Percentiles rank a stretch among this genome's conserved stretches.
These are phyloP conservation scores for Zygaena filipendulae DNA, from an alignment of 2,888 invertebrate genomes.

Conservation along the genomic window DNA sequence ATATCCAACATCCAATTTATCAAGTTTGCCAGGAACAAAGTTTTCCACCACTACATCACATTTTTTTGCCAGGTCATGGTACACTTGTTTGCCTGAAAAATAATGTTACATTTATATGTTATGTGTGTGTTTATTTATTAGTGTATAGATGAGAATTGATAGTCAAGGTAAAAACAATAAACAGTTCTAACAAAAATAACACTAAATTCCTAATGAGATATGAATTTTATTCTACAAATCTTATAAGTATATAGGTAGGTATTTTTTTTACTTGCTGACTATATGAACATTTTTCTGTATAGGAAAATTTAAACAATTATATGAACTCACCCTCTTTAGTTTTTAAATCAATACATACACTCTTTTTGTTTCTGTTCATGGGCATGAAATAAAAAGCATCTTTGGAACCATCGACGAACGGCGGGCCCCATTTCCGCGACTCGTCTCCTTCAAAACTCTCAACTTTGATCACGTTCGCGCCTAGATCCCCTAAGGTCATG, in stretches of 20 bases:
- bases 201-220: conserved; percentile 1
- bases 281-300: neutral
- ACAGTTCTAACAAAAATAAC: neutral
- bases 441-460: conserved; percentile 89
- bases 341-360: conserved; percentile 89
- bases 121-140: neutral
- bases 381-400: conserved; percentile 86
- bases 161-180: conserved; percentile 1
- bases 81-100: conserved; percentile 58
- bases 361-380: conserved; percentile 95
- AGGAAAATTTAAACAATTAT: neutral
- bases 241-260: too few species aligned
- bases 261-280: neutral
- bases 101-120: too few species aligned
- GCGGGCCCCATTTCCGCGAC: conserved; percentile 93
- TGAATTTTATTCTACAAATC: neutral
- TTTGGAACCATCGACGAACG: conserved; percentile 73
- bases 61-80: conserved; percentile 77
- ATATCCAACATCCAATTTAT: conserved; percentile 82
- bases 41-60: conserved; percentile 95
- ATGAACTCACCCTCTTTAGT: conserved; percentile 62
- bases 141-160: too few species aligned
- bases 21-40: conserved; percentile 91
- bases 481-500: conserved; percentile 92
- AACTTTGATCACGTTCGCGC: conserved; percentile 93